These are phyloP conservation scores for Stratiomys singularior DNA, from an alignment of 2,888 invertebrate species.

Conservation along the genomic window DNA sequence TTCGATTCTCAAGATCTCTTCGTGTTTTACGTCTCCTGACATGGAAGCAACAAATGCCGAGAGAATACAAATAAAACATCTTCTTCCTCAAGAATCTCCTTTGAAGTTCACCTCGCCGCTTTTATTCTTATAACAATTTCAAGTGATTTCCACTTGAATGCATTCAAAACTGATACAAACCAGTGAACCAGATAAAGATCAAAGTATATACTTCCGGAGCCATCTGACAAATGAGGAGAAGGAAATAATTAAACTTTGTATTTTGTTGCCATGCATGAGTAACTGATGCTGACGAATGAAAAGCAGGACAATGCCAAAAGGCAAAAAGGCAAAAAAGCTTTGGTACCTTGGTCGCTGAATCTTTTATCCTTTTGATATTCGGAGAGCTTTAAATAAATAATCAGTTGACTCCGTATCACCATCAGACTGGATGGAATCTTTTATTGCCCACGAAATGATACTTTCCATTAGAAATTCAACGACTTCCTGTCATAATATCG, in stretches of 20 bases:
- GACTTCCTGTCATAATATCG: conserved; percentile 37
- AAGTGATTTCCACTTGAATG: conserved; percentile 27
- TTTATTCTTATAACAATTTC: conserved; percentile 6
- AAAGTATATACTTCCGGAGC: conserved; percentile 28
- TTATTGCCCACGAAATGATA: conserved; percentile 31
- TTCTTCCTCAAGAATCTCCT: neutral
- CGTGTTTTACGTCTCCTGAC: no score
- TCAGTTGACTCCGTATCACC: neutral
- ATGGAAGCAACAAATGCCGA: no score
- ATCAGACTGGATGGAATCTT: neutral
- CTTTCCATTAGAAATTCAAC: conserved; percentile 37
- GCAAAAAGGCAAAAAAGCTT: neutral
- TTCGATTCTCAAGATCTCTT: neutral
- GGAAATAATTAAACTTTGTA: conserved; percentile 42
- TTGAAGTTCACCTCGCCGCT: conserved; percentile 6
- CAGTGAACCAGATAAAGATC: conserved; percentile 25
- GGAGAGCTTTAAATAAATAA: conserved; percentile 35
- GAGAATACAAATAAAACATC: neutral
- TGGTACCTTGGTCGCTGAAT: neutral
- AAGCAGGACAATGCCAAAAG: neutral
- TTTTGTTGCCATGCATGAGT: conserved; percentile 16
- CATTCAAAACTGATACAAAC: conserved; percentile 16
- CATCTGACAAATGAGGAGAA: conserved; percentile 26
- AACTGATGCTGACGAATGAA: neutral
- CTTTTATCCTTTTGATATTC: neutral